Conservation (phyloP, 2,113 vertebrate species). For the Hipposideros armiger region DNA sequence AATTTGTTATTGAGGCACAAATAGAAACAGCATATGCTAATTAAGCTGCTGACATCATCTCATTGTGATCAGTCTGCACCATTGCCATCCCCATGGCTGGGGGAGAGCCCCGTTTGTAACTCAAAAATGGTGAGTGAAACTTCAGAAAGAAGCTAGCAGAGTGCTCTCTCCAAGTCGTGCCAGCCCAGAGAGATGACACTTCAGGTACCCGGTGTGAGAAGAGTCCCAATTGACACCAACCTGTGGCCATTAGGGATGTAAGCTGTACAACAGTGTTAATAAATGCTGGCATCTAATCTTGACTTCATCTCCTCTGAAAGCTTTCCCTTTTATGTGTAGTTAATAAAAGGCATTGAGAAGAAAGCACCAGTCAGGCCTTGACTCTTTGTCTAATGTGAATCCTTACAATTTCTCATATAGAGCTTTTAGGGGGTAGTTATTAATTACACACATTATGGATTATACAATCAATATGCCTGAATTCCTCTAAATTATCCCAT, state of each 20-base stretch:
- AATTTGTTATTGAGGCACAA: neutral
- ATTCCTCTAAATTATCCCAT: conserved; percentile 80
- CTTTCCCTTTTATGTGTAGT: conserved; percentile 9
- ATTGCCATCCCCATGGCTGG: neutral
- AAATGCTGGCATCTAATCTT: neutral
- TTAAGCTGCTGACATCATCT: neutral
- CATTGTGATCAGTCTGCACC: neutral
- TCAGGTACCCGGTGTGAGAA: neutral
- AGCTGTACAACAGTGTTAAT: neutral
- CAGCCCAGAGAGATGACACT: neutral
- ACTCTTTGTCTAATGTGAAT: conserved; percentile 67
- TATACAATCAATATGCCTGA: conserved; percentile 81
- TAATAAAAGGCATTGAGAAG: conserved; percentile 48
- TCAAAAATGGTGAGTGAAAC: neutral
- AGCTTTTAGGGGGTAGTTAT: conserved; percentile 75
- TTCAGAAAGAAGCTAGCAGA: neutral
- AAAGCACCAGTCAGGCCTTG: conserved; percentile 5
- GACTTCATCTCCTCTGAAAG: neutral
- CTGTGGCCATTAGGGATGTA: neutral
- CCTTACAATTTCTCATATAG: conserved; percentile 58
- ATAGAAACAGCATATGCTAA: neutral
- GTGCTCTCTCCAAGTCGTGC: neutral
- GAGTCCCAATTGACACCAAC: neutral
- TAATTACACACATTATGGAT: conserved; percentile 82
- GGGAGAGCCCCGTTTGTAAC: neutral